Conservation (phyloP, 1,140 invertebrate genomes). For the Cataglyphis hispanica region DNA sequence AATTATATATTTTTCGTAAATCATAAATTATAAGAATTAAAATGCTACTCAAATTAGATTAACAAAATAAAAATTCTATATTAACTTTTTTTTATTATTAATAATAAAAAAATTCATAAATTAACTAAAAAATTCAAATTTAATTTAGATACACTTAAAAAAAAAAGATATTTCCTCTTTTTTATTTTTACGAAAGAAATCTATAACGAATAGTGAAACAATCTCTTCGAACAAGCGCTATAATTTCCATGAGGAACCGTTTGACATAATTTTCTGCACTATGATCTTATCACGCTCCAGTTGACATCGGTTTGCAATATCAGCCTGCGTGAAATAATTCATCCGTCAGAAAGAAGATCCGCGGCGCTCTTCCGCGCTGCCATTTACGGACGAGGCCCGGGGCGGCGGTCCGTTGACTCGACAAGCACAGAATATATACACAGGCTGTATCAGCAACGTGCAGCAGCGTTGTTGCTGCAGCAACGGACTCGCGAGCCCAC, state of each 20-base stretch:
- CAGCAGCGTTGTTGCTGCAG: conserved; percentile 47
- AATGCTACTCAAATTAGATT: too few species aligned
- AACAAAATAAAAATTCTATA: background rate
- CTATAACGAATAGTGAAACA: background rate
- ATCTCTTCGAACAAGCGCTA: background rate
- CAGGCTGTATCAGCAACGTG: conserved; percentile 37
- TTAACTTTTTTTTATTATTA: background rate
- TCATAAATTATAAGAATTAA: background rate
- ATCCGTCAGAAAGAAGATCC: conserved; percentile 49
- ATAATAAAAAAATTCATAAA: background rate
- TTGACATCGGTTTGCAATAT: conserved; percentile 49
- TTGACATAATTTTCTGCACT: conserved; percentile 29
- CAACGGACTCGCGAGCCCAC: conserved; percentile 67
- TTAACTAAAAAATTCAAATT: background rate
- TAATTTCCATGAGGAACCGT: background rate
- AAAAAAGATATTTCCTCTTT: background rate
- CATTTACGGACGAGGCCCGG: conserved; percentile 65
- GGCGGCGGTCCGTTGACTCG: conserved; percentile 61
- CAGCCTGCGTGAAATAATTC: conserved; percentile 43
- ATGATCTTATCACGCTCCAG: conserved; percentile 21
- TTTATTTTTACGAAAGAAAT: background rate
- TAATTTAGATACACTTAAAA: background rate
- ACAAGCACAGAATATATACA: conserved; percentile 56
- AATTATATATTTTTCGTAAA: background rate
- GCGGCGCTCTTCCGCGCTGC: conserved; percentile 41